Base-by-base conservation (phyloP, 2,113 vertebrate genomes). In the Cygnus buccinator region DNA sequence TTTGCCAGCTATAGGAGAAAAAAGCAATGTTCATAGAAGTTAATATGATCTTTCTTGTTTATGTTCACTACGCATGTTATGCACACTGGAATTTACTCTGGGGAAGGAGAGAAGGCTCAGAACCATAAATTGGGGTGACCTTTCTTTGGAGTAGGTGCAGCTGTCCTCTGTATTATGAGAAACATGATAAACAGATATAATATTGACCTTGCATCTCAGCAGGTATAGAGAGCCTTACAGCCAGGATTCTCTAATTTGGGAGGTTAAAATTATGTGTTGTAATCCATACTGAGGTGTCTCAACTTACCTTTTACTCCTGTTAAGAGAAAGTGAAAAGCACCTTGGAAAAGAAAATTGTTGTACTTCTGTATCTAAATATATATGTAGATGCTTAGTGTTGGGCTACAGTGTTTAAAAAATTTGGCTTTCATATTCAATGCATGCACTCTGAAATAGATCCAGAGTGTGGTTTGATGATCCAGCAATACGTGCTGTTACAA, bases 101-200 rank as follows among this genome's bases (percentile, higher is more conserved):
- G 14, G 14, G 19, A 78, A 72, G 37, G 65, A 73, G 43, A 90
- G n/a, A 46, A 74, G 33, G 33, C 39, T 93, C 48, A 55, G 37
- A 95, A 62, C 48, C 23, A 25, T 71, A 52, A 68, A 76, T 4
- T 61, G 37, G 25, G 31, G 7, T 95, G 78, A 91, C 62, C 41
- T 95, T 91, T 89, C 94, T 85, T 87, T 94, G 48, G 46, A 41
- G 44, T 83, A 90, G n/a, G 44, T 91, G 55, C 92, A 93, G 67
- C 85, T 95, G 82, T 93, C 63, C 35, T 81, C 37, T 87, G 25
- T 43, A 1, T 80, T 46, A 52, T 73, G 61, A 76, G 82, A 92
- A 90, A 77, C 10, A 43, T 17, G 75, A 67, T 71, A 67, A 87
- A 50, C 22, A 75, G 71, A 59, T 59, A 41, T 5, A 63, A 91